Evolutionary conservation across 2,113 vertebrate species (phyloP).

Genomic region (Entosphenus tridentatus): DNA sequence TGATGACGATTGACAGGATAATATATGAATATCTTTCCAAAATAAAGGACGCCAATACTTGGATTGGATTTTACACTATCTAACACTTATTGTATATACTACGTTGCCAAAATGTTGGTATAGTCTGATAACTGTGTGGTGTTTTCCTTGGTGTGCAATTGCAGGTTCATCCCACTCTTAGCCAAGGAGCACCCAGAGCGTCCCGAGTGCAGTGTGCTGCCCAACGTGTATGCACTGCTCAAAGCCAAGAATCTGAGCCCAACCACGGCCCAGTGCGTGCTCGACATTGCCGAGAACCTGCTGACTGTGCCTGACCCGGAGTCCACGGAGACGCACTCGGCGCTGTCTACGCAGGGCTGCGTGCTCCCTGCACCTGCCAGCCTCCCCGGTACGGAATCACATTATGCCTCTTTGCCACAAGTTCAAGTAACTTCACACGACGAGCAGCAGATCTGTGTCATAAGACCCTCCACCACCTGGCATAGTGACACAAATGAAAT

Average conservation of each 20-base stretch:
- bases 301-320: constrained; percentile 46
- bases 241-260: constrained; percentile 47
- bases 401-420: not conserved
- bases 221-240: constrained; percentile 57
- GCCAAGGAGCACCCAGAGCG: constrained; percentile 45
- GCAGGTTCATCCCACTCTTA: constrained; percentile 61
- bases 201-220: constrained; percentile 43
- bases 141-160: constrained; percentile 9
- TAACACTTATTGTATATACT: no score
- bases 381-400: no score
- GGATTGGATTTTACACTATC: no score
- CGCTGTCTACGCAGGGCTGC: constrained; percentile 29
- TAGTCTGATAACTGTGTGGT: not conserved
- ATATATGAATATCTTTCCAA: no score
- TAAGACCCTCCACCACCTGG: no score
- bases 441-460: no score
- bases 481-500: no score
- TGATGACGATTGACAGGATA: no score
- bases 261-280: constrained; percentile 33
- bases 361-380: constrained; percentile 15
- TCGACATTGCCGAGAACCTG: constrained; percentile 55
- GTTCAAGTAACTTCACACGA: no score
- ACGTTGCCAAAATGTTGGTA: no score
- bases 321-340: constrained; percentile 23
- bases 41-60: no score